Percentiles rank a stretch among this genome's conserved stretches.
These are phyloP conservation scores for Leptatherina wallacei DNA, from an alignment of 2,797 vertebrate species.

Conservation along the genomic window DNA sequence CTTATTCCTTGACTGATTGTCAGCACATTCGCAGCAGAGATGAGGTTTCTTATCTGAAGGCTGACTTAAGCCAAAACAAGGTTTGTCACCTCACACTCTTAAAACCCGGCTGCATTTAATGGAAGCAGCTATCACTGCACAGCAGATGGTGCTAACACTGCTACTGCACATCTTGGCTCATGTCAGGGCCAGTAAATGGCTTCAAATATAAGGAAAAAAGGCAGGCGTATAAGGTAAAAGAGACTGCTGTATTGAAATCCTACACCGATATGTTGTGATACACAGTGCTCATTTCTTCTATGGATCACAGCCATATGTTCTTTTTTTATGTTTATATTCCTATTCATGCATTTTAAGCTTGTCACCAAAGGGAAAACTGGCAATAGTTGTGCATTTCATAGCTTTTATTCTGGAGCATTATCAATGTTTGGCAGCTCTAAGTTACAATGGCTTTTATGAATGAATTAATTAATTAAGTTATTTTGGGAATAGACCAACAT, in stretches of 20 bases:
- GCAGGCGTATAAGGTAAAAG: slow-evolving; percentile 45
- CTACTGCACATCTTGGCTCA: slow-evolving; percentile 45
- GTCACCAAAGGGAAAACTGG: slow-evolving; percentile 2
- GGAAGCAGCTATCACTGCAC: slow-evolving; percentile 74
- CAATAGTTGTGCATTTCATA: neutral
- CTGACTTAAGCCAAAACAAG: slow-evolving; percentile 64
- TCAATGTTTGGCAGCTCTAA: neutral
- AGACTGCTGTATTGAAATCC: slow-evolving; percentile 36
- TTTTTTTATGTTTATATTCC: neutral
- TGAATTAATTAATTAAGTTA: too few species aligned
- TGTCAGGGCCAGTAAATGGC: slow-evolving; percentile 66
- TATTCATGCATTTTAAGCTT: slow-evolving; percentile 4
- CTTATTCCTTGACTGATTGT: slow-evolving; percentile 34
- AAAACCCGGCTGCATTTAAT: slow-evolving; percentile 74
- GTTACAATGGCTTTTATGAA: too few species aligned
- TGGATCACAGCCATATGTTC: neutral
- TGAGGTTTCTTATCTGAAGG: slow-evolving; percentile 76
- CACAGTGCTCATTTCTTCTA: slow-evolving; percentile 5
- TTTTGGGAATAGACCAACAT: too few species aligned
- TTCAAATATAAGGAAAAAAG: slow-evolving; percentile 55
- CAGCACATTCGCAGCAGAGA: slow-evolving; percentile 37
- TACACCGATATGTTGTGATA: slow-evolving; percentile 15
- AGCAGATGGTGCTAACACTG: slow-evolving; percentile 74
- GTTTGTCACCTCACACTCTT: slow-evolving; percentile 68
- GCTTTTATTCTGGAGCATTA: neutral